Conservation (phyloP, 2,113 vertebrate genomes). For the Danionella cerebrum region DNA sequence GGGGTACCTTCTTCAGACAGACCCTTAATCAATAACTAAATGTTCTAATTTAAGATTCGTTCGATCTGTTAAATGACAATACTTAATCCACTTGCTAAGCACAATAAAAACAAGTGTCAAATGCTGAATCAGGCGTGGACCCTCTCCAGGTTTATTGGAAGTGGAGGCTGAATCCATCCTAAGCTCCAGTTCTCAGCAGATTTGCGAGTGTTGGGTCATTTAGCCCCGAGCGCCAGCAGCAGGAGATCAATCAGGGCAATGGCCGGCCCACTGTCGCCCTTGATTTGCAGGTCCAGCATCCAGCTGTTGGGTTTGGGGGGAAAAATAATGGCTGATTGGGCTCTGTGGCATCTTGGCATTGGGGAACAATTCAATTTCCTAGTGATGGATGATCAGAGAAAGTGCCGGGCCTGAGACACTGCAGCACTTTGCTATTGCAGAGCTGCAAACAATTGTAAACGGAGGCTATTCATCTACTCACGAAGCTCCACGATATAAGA, state of each 20-base stretch:
- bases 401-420: constrained; percentile 43
- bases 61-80: not conserved
- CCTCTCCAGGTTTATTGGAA: constrained; percentile 9
- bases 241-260: constrained; percentile 56
- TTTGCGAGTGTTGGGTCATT: constrained; percentile 42
- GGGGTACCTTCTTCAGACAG: not conserved
- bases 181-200: constrained; percentile 42
- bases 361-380: constrained; percentile 59
- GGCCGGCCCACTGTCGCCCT: constrained; percentile 37
- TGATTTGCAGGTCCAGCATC: constrained; percentile 51
- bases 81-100: constrained; percentile 3
- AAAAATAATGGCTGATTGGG: constrained; percentile 53
- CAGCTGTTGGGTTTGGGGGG: constrained; percentile 49
- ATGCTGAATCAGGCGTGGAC: constrained; percentile 13
- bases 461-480: too few species aligned
- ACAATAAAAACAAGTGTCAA: not conserved
- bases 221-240: constrained; percentile 34
- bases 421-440: constrained; percentile 6
- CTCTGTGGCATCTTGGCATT: constrained; percentile 50
- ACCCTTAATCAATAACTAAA: not conserved
- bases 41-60: not conserved
- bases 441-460: constrained; percentile 10
- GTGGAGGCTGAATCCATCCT: not conserved
- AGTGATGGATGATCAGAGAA: constrained; percentile 55
- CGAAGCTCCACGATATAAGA: too few species aligned